Base-by-base conservation (phyloP, 2,888 invertebrate genomes). In the Nycteola revayana region DNA sequence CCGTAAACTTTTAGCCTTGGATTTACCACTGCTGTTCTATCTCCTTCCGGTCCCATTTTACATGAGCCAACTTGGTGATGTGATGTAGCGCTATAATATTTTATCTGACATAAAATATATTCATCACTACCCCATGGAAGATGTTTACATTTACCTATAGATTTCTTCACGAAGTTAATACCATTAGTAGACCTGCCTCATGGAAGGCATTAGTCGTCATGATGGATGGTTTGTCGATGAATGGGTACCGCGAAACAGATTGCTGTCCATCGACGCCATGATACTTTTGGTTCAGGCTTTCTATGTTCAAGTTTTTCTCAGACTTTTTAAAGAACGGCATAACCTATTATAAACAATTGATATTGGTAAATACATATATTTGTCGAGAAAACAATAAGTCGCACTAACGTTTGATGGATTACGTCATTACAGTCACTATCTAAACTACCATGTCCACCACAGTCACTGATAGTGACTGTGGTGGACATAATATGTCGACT, bases 281-380 rank as follows among this genome's bases (percentile, higher is more conserved):
- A 54, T 91, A 92, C 32, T 82, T 64, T 0, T 79, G 75, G 50
- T 91, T 79, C 1, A 89, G 56, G 1, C 72, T 71, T 39, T 87
- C 86, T 1, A 75, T 52, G 54, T 92, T 88, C 25, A 89, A 61
- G 52, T 92, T 93, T 36, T 90, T 83, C 67, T 92, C 92, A 0
- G 91, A 91, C 70, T 92, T 92, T 38, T 85, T 91, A 66, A 92
- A 94, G 66, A 93, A 94, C 0, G 93, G 93, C 17, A 94, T 76
- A 1, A 92, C 81, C 86, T 87, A n/a, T n/a, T n/a, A n/a, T n/a
- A n/a, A n/a, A n/a, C n/a, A n/a, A n/a, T n/a, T n/a, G n/a, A n/a
- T n/a, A n/a, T n/a, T n/a, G n/a, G n/a, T n/a, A n/a, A n/a, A n/a
- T n/a, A n/a, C n/a, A n/a, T n/a, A n/a, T n/a, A n/a, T n/a, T n/a